phyloP scores from a whole-genome alignment of 1,140 invertebrate species.

The Drosophila saltans region DNA sequence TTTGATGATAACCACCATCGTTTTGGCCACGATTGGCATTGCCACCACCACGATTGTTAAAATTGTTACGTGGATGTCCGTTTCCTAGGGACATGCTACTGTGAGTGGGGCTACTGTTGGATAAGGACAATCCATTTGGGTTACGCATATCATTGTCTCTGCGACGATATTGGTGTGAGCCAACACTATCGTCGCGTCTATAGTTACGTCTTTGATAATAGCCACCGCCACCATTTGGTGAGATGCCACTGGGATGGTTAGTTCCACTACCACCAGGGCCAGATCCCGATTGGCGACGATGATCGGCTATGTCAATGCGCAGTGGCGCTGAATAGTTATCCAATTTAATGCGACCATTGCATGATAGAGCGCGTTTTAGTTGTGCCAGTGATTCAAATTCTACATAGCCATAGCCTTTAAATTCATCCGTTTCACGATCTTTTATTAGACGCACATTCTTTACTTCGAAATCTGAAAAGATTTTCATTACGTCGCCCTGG shows the following conservation, averaged over 20 bases:
- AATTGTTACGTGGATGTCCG: slow-evolving; percentile 16
- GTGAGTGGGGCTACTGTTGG: slow-evolving; percentile 43
- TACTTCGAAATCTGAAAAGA: slow-evolving; percentile 90
- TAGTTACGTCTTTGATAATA: slow-evolving; percentile 55
- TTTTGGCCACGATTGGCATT: slow-evolving; percentile 14
- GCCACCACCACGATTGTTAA: slow-evolving; percentile 30
- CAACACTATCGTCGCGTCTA: slow-evolving; percentile 52
- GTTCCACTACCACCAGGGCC: slow-evolving; percentile 13
- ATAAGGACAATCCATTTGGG: slow-evolving; percentile 18
- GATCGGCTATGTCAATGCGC: slow-evolving; percentile 95
- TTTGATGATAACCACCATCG: slow-evolving; percentile 29
- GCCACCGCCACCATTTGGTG: slow-evolving; percentile 8
- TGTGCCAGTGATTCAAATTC: slow-evolving; percentile 94
- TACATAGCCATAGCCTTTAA: slow-evolving; percentile 98
- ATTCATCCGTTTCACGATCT: slow-evolving; percentile 96
- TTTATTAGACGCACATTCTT: slow-evolving; percentile 94
- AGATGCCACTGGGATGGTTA: not conserved
- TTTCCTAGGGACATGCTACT: slow-evolving; percentile 32
- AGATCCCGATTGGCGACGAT: slow-evolving; percentile 84
- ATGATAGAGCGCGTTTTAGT: slow-evolving; percentile 90
- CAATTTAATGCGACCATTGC: slow-evolving; percentile 90
- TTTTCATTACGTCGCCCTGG: slow-evolving; percentile 95
- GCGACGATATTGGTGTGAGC: slow-evolving; percentile 41
- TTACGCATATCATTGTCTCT: slow-evolving; percentile 20
- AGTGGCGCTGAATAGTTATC: slow-evolving; percentile 86